Evolutionary conservation across 2,888 invertebrate genomes (phyloP).

Genomic region (Yponomeuta plumbellus): DNA sequence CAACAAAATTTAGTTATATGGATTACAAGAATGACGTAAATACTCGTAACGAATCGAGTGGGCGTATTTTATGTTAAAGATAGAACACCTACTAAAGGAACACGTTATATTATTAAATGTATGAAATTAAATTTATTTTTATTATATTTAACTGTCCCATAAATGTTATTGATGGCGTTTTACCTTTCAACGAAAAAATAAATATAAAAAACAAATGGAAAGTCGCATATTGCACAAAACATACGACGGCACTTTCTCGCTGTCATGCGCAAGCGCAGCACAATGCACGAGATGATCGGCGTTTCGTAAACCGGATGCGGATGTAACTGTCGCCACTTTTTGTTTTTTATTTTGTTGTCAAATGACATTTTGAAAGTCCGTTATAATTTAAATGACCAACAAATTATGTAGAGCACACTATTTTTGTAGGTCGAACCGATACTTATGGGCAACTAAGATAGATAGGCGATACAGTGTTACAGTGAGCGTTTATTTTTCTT

Average conservation of each 20-base stretch:
- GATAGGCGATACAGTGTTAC: background rate
- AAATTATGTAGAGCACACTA: background rate
- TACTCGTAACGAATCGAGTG: background rate
- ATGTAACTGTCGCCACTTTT: background rate
- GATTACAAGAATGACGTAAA: background rate
- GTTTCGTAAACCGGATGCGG: slow-evolving; percentile 8
- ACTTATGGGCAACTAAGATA: too few species aligned
- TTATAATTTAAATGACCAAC: background rate
- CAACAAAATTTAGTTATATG: background rate
- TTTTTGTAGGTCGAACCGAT: background rate
- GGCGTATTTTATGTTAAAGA: too few species aligned
- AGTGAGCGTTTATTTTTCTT: background rate
- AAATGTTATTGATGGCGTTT: background rate
- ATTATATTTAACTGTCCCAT: background rate
- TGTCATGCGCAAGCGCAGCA: background rate
- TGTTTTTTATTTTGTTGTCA: background rate
- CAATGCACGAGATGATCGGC: slow-evolving; percentile 1
- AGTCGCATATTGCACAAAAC: slow-evolving; percentile 7
- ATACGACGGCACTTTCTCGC: slow-evolving; percentile 1
- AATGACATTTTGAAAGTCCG: background rate
- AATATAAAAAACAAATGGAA: slow-evolving; percentile 18
- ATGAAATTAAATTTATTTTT: too few species aligned
- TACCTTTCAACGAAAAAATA: too few species aligned
- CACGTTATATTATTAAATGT: too few species aligned
- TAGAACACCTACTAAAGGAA: too few species aligned